Evolutionary conservation across 2,797 vertebrate genomes (phyloP).

Genomic region (Aselliscus stoliczkanus): DNA sequence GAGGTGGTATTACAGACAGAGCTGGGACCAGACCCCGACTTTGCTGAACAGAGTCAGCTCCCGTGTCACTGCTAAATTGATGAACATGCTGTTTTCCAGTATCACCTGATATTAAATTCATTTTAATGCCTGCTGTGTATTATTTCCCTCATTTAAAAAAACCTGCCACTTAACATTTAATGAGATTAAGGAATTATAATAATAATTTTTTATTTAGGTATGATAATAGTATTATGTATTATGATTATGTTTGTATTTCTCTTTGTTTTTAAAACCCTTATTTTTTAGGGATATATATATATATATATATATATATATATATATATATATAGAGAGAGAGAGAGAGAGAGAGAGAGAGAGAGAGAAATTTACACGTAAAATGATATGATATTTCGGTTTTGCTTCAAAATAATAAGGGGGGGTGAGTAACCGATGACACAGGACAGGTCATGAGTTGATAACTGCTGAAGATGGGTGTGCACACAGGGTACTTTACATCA

Average conservation of each 20-base stretch:
- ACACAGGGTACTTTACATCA: fast-evolving
- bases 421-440: background rate
- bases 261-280: background rate
- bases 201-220: background rate
- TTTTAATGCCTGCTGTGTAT: background rate
- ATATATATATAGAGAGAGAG: too few relatives aligned
- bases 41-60: background rate
- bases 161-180: background rate
- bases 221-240: background rate
- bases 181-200: background rate
- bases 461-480: fast-evolving
- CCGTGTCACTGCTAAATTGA: background rate
- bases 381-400: background rate
- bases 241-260: background rate
- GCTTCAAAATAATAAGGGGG: background rate
- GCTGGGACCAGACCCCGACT: background rate
- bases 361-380: background rate
- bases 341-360: too few relatives aligned
- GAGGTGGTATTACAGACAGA: background rate
- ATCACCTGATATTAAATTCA: background rate
- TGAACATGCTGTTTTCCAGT: background rate
- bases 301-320: too few relatives aligned
- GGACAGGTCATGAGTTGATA: background rate
- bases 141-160: background rate
- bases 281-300: background rate